Base-by-base conservation (phyloP, 2,888 invertebrate species). In the Drosophila peninsularis region DNA sequence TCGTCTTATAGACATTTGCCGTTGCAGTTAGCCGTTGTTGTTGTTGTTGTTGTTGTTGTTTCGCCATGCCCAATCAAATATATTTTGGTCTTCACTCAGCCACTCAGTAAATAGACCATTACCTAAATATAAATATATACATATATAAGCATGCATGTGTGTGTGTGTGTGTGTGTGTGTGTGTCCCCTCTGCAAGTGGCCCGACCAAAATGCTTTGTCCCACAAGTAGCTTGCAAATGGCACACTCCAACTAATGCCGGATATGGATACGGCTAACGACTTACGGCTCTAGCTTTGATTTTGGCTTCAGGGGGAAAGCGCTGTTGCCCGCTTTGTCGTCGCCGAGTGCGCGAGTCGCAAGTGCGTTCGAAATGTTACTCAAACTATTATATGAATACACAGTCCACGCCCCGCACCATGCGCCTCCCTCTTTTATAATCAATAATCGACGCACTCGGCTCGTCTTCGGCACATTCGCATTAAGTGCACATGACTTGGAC, bases 1-100 rank as follows among this genome's bases (percentile, higher is more conserved):
- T 64, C 52, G 47, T 82, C 55, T 75, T 75, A 75, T 82, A 70
- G 79, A 62, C 76, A 82, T 62, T 56, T 65, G 58, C 69, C 60
- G 75, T 37, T 56, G 78, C 67, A 63, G 74, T 47, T 62, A 63
- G 78, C 42, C 61, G n/a, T 37, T 37, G n/a, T n/a, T n/a, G 39
- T 14, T 32, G 32, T 13, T 34, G 17, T n/a, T 19, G 45, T 5
- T 17, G 58, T 10, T 63, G 73, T 57, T 66, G 41, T 34, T 34
- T 17, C 34, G 24, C 17, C n/a, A 47, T 34, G 32, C 37, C 58
- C 66, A 80, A 72, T 72, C 65, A 64, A 55, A 62, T 58, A 52
- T 37, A 32, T 63, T 19, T 42, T 19, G 36, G 50, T 50, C 77
- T 64, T 58, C 60, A 79, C 62, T 62, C 45, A 57, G 57, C n/a